A percentile compares a stretch with the other conserved stretches of the same genome.
Conservation (phyloP, 53 echinoderm and acorn worm species). For the Paracentrotus lividus region DNA sequence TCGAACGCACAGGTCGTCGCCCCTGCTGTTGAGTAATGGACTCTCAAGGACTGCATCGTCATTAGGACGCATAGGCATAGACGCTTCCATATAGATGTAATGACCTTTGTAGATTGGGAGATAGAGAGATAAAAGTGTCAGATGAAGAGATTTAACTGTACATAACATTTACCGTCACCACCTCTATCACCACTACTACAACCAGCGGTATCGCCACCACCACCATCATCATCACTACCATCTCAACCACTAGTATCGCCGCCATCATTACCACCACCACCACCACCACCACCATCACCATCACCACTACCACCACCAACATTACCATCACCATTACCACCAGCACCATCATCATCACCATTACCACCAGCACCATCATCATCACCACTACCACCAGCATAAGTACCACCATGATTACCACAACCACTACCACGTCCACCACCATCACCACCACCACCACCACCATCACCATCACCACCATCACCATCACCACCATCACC, state of each 20-base stretch:
- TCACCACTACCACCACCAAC: too few species aligned
- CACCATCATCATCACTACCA: too few species aligned
- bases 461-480: neutral
- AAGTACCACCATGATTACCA: conserved; percentile 36
- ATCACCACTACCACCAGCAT: conserved; percentile 37
- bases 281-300: too few species aligned
- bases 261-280: too few species aligned
- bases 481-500: conserved; percentile 1
- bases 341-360: too few species aligned
- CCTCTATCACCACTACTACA: conserved; percentile 44
- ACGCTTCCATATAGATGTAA: conserved; percentile 90
- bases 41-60: conserved; percentile 71
- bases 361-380: neutral
- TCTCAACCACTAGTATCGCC: too few species aligned
- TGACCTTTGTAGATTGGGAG: conserved; percentile 70
- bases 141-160: neutral
- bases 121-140: neutral
- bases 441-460: conserved; percentile 33
- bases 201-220: too few species aligned
- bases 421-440: conserved; percentile 25
- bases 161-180: conserved; percentile 8
- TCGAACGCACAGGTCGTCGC: conserved; percentile 77
- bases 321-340: too few species aligned
- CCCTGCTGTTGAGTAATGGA: conserved; percentile 68
- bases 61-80: conserved; percentile 84